phyloP scores from a whole-genome alignment of 2,113 vertebrate genomes.

The Mormoops blainvillei region DNA sequence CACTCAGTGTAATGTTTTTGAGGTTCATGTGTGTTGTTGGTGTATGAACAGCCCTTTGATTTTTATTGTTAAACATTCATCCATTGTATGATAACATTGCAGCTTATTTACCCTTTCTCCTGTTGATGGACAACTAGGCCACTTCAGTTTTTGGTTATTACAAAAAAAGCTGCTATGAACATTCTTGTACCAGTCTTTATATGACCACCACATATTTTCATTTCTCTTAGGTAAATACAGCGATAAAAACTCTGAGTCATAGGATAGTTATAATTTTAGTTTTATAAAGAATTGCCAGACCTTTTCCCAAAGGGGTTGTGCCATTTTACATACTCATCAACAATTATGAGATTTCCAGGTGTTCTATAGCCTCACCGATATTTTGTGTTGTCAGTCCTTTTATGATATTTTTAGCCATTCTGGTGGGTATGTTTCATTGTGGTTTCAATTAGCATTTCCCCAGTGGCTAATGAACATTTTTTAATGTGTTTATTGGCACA shows the following conservation, averaged over 20 bases:
- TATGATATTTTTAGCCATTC: neutral
- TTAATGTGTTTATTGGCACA: neutral
- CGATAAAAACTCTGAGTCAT: too few species aligned
- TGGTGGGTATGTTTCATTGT: neutral
- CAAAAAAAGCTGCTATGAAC: neutral
- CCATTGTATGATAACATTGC: neutral
- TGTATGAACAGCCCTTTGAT: neutral
- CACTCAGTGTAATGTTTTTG: neutral
- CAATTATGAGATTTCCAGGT: neutral
- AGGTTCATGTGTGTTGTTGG: neutral
- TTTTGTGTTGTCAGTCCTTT: neutral
- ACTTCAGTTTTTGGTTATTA: neutral
- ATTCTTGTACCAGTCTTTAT: neutral
- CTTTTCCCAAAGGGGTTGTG: neutral
- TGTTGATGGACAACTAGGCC: neutral
- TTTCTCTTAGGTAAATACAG: too few species aligned
- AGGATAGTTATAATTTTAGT: too few species aligned
- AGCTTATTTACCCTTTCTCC: neutral
- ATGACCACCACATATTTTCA: neutral
- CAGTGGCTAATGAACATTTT: neutral
- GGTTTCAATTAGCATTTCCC: neutral
- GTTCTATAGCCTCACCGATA: neutral
- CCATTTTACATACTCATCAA: neutral
- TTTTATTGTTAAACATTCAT: neutral
- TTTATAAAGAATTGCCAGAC: neutral